These are phyloP conservation scores for Poeciliopsis occidentalis DNA, from an alignment of 2,113 vertebrate genomes.

Conservation along the genomic window DNA sequence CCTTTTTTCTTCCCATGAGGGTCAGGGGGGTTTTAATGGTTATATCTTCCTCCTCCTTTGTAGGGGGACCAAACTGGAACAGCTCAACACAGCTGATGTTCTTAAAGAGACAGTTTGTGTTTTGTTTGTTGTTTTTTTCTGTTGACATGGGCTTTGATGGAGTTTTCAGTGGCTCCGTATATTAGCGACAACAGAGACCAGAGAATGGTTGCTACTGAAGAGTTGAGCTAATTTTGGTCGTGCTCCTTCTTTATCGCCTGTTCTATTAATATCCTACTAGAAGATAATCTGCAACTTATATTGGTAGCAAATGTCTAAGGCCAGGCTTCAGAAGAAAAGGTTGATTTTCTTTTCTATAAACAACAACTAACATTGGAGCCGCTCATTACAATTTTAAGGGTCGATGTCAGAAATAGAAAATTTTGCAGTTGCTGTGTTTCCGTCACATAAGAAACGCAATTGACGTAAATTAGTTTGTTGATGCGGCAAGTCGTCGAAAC, in stretches of 20 bases:
- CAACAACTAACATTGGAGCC: too few species aligned
- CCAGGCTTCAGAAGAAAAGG: too few species aligned
- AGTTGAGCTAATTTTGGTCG: background rate
- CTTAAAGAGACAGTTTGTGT: background rate
- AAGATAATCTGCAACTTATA: background rate
- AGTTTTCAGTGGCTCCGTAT: background rate
- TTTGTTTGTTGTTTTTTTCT: background rate
- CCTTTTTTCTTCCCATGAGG: constrained; percentile 7
- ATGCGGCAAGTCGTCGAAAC: too few species aligned
- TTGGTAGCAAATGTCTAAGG: too few species aligned
- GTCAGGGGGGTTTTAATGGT: constrained; percentile 8
- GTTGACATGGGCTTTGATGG: background rate
- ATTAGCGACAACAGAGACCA: background rate
- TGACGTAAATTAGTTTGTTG: too few species aligned
- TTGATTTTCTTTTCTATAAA: too few species aligned
- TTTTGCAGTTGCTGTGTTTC: rapidly evolving
- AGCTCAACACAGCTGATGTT: background rate
- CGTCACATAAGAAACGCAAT: too few species aligned
- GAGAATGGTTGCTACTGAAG: background rate
- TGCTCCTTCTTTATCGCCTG: background rate
- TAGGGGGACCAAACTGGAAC: background rate
- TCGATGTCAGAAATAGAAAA: too few species aligned
- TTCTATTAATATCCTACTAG: background rate
- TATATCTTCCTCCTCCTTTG: constrained; percentile 3
- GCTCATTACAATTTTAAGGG: too few species aligned